Evolutionary conservation across 1,140 invertebrate species (phyloP), one percentile per base, ranked within the genome.

Genomic region (Bactericera cockerelli): DNA sequence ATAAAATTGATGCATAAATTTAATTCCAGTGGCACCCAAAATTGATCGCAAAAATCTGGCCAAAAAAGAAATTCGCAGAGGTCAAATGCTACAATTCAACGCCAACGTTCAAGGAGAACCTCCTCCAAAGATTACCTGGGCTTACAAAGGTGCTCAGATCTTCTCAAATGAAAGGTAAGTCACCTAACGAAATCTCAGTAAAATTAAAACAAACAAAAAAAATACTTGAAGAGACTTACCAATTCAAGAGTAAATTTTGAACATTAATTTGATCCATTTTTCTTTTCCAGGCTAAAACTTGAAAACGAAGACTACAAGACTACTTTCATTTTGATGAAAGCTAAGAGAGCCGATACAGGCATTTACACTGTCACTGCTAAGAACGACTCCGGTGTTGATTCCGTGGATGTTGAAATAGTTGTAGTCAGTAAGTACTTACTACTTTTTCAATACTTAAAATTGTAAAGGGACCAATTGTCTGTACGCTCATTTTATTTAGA

Each of bases 261-360:
- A 31, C 28, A 31, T 31, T 31, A 31, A 6, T 31, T 13, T 57
- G n/a, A 39, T 21, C 33, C 21, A 8, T 57, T 2, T 59, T 62
- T 55, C 39, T 53, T 3, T 60, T 62, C 33, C 19, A 67, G 83
- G 53, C 68, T 89, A 4, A 87, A 82, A 70, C 88, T 95, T 63
- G 84, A 88, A 63, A 89, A 87, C 69, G 90, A 93, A 68, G 92
- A 95, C 60, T 93, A 97, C 68, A 90, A 94, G 65, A 95, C 95
- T 0, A 85, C 83, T 11, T 91, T 99, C 68, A 79, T 82, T 26
- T 71, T 97, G 8, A 81, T 82, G 61, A 91, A 92, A 72, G 77
- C 87, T 21, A 83, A 84, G 61, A 77, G 92, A 42, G 71, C 78
- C 31, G 93, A 98, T 71, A 81, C 82, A 58, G 93, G 91, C 33